These are phyloP conservation scores for Saimiri boliviensis DNA, from an alignment of 2,113 vertebrate genomes.

Conservation along the genomic window DNA sequence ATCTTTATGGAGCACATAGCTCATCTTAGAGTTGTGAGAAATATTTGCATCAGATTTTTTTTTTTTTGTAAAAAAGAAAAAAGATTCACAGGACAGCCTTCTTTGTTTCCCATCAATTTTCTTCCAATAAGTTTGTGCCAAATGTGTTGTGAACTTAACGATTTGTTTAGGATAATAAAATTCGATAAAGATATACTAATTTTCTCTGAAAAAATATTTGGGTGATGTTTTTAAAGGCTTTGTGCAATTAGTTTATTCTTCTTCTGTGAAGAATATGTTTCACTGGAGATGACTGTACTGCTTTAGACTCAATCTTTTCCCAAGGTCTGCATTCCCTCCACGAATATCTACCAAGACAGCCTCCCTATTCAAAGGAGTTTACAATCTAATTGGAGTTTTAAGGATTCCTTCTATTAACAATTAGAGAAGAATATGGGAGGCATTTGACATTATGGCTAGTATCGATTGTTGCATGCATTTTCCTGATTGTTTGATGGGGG, in stretches of 20 bases:
- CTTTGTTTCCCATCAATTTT: slow-evolving; percentile 12
- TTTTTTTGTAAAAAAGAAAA: slow-evolving; percentile 1
- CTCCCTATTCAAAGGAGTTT: not conserved
- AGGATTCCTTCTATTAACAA: not conserved
- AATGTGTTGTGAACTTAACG: not conserved
- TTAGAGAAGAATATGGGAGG: not conserved
- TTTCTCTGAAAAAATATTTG: slow-evolving; percentile 4
- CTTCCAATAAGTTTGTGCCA: not conserved
- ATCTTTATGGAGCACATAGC: slow-evolving; percentile 28
- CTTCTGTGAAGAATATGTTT: not conserved
- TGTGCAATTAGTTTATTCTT: not conserved
- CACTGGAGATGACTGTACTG: not conserved
- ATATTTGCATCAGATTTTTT: not conserved
- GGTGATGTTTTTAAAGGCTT: not conserved
- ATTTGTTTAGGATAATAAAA: not conserved
- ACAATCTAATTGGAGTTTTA: not conserved
- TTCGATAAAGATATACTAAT: not conserved
- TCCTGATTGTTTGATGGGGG: not conserved
- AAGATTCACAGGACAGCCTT: not conserved
- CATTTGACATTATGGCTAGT: not conserved
- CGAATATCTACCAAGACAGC: not conserved
- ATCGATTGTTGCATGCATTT: not conserved
- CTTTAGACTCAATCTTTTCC: not conserved
- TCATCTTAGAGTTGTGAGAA: not conserved
- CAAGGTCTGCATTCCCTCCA: not conserved